A percentile compares a stretch with the other conserved stretches of the same genome.
These are phyloP conservation scores for Rhipidura dahli DNA, from an alignment of 2,113 vertebrate species.

Conservation along the genomic window DNA sequence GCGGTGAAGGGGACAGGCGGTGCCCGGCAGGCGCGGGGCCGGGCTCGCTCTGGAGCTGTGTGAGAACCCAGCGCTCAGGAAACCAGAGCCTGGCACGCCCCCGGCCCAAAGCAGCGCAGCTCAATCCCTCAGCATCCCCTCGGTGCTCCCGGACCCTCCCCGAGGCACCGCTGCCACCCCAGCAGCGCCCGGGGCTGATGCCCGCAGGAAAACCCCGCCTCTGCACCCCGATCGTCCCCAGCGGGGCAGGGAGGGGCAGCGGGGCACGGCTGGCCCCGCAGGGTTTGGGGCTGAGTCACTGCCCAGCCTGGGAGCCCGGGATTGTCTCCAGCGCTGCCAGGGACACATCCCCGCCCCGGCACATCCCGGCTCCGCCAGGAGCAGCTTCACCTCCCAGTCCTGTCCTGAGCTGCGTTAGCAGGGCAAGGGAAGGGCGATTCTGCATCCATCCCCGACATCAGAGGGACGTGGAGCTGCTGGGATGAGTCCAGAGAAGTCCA, in stretches of 20 bases:
- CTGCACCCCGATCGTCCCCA: rapidly evolving
- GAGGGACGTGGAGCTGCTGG: no score
- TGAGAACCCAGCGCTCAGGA: not conserved
- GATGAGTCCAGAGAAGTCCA: no score
- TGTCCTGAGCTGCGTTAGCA: no score
- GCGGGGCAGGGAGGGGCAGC: not conserved
- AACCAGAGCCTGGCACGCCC: not conserved
- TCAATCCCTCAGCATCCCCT: rapidly evolving
- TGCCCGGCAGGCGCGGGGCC: not conserved
- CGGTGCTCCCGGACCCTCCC: not conserved
- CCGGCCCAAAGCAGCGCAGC: not conserved
- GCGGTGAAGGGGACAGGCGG: rapidly evolving
- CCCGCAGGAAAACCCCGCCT: rapidly evolving
- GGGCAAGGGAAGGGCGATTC: no score
- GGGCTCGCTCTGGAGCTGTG: not conserved
- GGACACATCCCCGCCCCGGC: not conserved
- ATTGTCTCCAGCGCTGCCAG: not conserved
- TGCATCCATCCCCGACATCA: no score
- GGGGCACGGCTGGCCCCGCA: not conserved
- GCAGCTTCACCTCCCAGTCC: no score
- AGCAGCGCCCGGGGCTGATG: not conserved
- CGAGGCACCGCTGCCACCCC: not conserved
- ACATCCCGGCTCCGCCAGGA: no score
- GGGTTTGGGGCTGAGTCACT: not conserved
- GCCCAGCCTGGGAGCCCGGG: not conserved